Conservation (phyloP, 2,888 invertebrate species). For the Hypsopygia costalis region DNA sequence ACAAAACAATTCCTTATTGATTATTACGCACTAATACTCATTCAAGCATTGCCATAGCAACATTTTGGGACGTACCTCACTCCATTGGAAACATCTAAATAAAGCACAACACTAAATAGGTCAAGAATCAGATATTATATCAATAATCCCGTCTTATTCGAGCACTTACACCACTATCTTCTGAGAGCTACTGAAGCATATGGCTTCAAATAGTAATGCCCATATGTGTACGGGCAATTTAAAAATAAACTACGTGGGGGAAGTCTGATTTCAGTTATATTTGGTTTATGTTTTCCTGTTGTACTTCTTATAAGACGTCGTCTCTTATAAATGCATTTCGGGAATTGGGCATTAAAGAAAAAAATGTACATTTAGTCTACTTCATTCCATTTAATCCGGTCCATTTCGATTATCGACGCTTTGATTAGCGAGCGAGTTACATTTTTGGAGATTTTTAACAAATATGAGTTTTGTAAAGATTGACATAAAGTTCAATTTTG, state of each 20-base stretch:
- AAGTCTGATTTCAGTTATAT: conserved; percentile 58
- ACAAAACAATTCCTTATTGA: conserved; percentile 27
- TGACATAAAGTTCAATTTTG: too few species aligned
- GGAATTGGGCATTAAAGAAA: not conserved
- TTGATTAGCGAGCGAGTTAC: too few species aligned
- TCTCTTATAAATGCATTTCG: too few species aligned
- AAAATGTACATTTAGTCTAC: too few species aligned
- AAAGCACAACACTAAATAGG: conserved; percentile 53
- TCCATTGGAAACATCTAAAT: conserved; percentile 44
- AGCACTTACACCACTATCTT: conserved; percentile 32
- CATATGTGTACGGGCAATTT: conserved; percentile 50
- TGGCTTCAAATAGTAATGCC: conserved; percentile 63
- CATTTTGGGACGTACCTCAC: conserved; percentile 47
- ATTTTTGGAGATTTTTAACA: too few species aligned
- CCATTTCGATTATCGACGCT: too few species aligned
- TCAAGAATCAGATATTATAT: conserved; percentile 43
- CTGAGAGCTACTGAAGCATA: conserved; percentile 45
- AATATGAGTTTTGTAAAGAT: too few species aligned
- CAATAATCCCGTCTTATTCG: conserved; percentile 32
- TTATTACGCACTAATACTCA: conserved; percentile 29
- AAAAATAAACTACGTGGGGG: conserved; percentile 75
- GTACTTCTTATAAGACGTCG: conserved; percentile 13
- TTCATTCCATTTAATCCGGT: too few species aligned
- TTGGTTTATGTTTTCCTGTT: conserved; percentile 48
- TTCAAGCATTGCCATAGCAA: conserved; percentile 54